Evolutionary conservation across 2,113 vertebrate genomes (phyloP).

Genomic region (Podocnemis expansa): DNA sequence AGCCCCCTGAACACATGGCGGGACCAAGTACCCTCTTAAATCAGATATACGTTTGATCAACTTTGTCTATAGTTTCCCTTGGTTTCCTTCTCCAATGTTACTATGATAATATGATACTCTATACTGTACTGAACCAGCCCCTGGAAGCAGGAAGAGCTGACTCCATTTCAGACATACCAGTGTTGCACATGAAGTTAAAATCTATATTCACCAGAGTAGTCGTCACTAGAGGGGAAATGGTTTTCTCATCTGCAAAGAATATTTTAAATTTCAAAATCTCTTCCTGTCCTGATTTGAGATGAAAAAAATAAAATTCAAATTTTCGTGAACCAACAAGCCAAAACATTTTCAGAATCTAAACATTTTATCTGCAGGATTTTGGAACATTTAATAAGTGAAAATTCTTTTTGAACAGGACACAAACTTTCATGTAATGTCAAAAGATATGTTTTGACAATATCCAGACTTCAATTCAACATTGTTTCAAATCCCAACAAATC

Average conservation of each 20-base stretch:
- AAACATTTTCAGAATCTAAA: neutral
- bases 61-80: neutral
- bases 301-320: neutral
- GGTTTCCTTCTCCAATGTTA: neutral
- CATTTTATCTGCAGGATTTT: neutral
- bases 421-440: neutral
- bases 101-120: fast-evolving
- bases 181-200: neutral
- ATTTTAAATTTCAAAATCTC: neutral
- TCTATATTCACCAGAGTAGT: neutral
- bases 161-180: neutral
- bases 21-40: no score
- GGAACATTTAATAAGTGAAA: neutral
- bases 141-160: neutral
- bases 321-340: neutral
- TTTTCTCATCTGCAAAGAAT: neutral
- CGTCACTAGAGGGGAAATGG: neutral
- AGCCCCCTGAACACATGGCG: no score
- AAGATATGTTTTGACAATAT: neutral
- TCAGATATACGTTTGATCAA: neutral
- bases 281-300: no score
- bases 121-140: neutral
- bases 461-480: neutral
- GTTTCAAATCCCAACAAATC: neutral
- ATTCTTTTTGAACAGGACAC: neutral